phyloP scores from a whole-genome alignment of 2,888 invertebrate species.

The Osmoderma eremita region DNA sequence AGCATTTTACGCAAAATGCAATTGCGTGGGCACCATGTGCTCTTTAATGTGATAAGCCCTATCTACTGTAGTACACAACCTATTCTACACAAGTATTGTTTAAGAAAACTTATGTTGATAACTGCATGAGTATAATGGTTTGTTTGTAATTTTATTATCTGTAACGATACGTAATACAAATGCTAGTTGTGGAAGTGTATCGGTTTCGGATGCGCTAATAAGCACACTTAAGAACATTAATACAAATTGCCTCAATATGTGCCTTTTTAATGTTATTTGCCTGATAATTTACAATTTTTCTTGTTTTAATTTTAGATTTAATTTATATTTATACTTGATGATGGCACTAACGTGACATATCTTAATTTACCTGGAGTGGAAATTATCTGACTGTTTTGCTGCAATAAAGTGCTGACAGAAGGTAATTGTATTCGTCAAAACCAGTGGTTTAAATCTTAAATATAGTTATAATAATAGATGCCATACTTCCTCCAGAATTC shows the following conservation, averaged over 20 bases:
- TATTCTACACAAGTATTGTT: background rate
- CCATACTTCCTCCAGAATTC: too few species aligned
- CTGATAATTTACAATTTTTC: background rate
- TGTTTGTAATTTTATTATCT: constrained; percentile 9
- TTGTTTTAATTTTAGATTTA: constrained; percentile 7
- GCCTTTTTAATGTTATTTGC: background rate
- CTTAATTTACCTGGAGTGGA: background rate
- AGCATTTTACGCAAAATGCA: background rate
- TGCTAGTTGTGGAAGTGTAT: background rate
- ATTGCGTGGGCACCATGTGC: background rate
- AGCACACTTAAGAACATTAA: too few species aligned
- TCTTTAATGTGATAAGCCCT: too few species aligned
- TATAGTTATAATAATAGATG: too few species aligned
- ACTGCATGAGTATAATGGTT: background rate
- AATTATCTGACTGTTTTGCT: background rate
- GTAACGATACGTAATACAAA: background rate
- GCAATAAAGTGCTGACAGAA: background rate
- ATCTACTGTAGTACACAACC: too few species aligned
- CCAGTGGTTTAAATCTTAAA: too few species aligned
- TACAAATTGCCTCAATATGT: constrained; percentile 1
- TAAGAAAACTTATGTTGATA: background rate
- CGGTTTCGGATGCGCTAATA: too few species aligned
- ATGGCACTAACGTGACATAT: constrained; percentile 11
- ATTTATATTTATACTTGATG: background rate
- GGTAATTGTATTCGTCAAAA: background rate